Percentiles rank a stretch among this genome's conserved stretches.
Conservation (phyloP, 2,797 vertebrate genomes). For the Sternarchorhynchus goeldii region DNA sequence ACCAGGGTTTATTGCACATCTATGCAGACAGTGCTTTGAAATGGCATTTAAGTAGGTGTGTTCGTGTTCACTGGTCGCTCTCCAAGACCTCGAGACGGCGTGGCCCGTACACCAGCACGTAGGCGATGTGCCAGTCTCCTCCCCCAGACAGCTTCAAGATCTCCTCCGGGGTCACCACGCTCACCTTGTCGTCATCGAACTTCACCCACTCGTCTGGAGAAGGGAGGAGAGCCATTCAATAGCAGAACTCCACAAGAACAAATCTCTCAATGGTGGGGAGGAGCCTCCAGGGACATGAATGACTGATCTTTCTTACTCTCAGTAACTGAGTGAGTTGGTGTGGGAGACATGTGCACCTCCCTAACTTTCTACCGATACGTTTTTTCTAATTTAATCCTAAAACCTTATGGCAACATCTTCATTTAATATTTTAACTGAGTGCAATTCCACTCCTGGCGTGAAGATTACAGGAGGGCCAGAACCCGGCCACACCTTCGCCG, state of each 20-base stretch:
- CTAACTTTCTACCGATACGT: too few species aligned
- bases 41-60: slow-evolving; percentile 68
- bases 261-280: not conserved
- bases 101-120: slow-evolving; percentile 95
- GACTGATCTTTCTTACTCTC: too few species aligned
- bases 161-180: slow-evolving; percentile 94
- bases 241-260: slow-evolving; percentile 19
- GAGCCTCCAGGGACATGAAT: not conserved
- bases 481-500: not conserved
- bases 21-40: slow-evolving; percentile 88
- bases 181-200: slow-evolving; percentile 98
- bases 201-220: slow-evolving; percentile 96
- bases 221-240: not conserved
- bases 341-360: too few species aligned
- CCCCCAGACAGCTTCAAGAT: slow-evolving; percentile 96
- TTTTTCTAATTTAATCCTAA: too few species aligned
- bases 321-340: too few species aligned
- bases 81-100: slow-evolving; percentile 88
- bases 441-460: not conserved
- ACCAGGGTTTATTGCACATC: slow-evolving; percentile 96
- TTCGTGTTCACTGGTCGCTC: slow-evolving; percentile 74
- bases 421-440: not conserved
- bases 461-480: too few species aligned
- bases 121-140: slow-evolving; percentile 99
- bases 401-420: too few species aligned